Evolutionary conservation across 2,113 vertebrate genomes (phyloP), one percentile per base, ranked within the genome.

Genomic region (Chelonoidis abingdonii): DNA sequence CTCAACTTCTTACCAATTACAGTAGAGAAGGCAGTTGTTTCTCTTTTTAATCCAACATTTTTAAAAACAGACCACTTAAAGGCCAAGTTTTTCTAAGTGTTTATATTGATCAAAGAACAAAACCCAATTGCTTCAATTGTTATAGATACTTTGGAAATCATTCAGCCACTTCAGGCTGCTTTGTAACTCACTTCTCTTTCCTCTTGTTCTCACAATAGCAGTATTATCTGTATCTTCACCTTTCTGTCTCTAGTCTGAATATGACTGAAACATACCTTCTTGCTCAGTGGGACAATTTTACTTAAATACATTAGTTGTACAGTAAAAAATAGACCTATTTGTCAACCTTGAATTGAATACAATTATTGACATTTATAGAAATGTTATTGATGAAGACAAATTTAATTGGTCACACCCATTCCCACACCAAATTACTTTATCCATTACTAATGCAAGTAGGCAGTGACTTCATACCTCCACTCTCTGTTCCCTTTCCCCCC

Each of bases 51-150:
- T 41, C 12, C 54, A 83, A 83, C 25, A 56, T 44, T 83, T 83
- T 94, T 84, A 87, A 87, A 91, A 94, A 87, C 52, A 93, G 83
- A 56, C 75, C 87, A 29, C 90, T 93, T 87, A 89, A 84, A 89
- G 92, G 81, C 65, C 50, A 95, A 93, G 83, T 89, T 92, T 72
- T 83, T 93, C 87, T 93, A 41, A 82, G 96, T 78, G 80, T 84
- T 84, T 95, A 50, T 69, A 91, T 83, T 95, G 94, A 91, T 92
- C 87, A 91, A 91, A 93, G 82, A 95, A 93, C 78, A 95, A 93
- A 97, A 81, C 41, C 92, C 53, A 17, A 54, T 56, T 85, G 9
- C 80, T 94, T 89, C 89, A 88, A 8, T 87, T 94, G 88, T 90
- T 93, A 81, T 53, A 83, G 93, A 94, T 94, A 87, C 88, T 93